Conservation (phyloP, 2,113 vertebrate genomes). For the Platichthys flesus region DNA sequence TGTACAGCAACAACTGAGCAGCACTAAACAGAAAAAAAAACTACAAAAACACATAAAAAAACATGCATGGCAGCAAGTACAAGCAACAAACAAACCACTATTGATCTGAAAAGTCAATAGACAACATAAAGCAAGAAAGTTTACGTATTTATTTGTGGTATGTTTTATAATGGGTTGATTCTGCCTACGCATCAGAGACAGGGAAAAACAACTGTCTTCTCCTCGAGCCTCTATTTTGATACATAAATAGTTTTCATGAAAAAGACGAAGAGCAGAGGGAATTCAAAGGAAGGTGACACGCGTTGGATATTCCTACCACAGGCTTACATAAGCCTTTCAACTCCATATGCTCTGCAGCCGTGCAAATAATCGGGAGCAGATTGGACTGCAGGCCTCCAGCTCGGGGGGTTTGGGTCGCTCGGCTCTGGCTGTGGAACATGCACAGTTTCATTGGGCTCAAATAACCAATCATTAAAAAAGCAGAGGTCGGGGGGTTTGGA, state of each 20-base stretch:
- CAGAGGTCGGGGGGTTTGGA: slow-evolving; percentile 60
- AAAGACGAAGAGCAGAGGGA: slow-evolving; percentile 46
- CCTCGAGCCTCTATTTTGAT: not conserved
- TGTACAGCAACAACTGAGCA: no score
- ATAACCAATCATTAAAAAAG: slow-evolving; percentile 59
- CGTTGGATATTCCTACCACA: slow-evolving; percentile 69
- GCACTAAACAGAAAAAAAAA: no score
- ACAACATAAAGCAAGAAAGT: no score
- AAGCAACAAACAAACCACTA: no score
- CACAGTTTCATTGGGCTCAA: slow-evolving; percentile 63
- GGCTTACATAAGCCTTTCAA: slow-evolving; percentile 74
- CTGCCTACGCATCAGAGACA: no score
- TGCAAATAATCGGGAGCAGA: slow-evolving; percentile 72
- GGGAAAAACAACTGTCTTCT: no score
- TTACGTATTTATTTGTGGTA: no score
- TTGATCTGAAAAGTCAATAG: no score
- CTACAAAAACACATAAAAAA: no score
- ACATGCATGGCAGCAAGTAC: no score
- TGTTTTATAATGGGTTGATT: no score
- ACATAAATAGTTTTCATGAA: slow-evolving; percentile 31
- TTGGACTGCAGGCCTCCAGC: slow-evolving; percentile 56
- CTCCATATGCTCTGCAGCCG: slow-evolving; percentile 75
- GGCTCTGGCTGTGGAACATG: slow-evolving; percentile 49
- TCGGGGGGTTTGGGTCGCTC: slow-evolving; percentile 47
- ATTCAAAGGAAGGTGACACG: slow-evolving; percentile 65